These are phyloP conservation scores for Cosmia pyralina DNA, from an alignment of 2,888 invertebrate genomes.

Conservation along the genomic window DNA sequence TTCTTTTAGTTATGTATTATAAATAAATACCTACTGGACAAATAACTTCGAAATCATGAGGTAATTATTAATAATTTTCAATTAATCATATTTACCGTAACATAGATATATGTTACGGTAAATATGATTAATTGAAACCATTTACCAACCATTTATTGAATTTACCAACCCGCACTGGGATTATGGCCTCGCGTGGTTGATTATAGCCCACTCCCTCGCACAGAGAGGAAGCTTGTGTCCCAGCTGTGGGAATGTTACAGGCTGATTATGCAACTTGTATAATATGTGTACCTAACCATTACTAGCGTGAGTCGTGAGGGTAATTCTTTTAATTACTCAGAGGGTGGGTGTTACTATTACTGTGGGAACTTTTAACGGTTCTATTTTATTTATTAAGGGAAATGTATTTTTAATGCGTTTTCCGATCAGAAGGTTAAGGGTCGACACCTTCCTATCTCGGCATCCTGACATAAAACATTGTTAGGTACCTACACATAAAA, in stretches of 20 bases:
- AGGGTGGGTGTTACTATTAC: background rate
- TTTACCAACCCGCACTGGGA: background rate
- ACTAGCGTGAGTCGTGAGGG: constrained; percentile 3
- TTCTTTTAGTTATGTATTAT: too few relatives aligned
- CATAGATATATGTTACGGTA: too few relatives aligned
- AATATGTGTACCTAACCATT: constrained; percentile 16
- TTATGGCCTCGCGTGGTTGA: too few relatives aligned
- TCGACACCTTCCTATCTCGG: too few relatives aligned
- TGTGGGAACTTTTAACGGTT: constrained; percentile 37
- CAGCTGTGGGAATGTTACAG: background rate
- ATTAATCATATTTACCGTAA: too few relatives aligned
- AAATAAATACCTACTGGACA: too few relatives aligned
- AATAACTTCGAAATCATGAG: too few relatives aligned
- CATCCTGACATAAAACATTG: too few relatives aligned
- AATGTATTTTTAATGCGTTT: background rate
- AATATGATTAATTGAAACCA: too few relatives aligned
- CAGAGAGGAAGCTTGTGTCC: background rate
- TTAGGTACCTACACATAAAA: too few relatives aligned
- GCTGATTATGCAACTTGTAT: background rate
- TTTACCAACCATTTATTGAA: too few relatives aligned
- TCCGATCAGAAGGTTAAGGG: background rate
- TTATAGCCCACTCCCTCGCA: background rate
- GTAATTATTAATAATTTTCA: too few relatives aligned
- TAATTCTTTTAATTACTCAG: constrained; percentile 9
- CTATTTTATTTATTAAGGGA: background rate